Conservation (phyloP, 2,888 invertebrate genomes). For the Parnassius mnemosyne region DNA sequence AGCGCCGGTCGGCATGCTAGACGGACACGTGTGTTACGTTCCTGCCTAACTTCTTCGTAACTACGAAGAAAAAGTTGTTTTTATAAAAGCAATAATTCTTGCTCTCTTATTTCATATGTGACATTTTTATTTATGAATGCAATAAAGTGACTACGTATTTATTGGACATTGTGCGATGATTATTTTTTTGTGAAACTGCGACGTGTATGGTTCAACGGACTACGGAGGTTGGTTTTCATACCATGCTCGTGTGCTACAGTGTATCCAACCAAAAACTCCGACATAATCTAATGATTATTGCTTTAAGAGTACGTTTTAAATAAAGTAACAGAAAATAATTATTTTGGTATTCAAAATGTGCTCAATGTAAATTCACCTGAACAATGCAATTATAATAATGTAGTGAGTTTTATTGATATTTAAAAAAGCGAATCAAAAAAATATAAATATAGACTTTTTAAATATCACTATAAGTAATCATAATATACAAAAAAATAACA, state of each 20-base stretch:
- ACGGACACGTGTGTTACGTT: constrained; percentile 55
- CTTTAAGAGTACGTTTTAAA: too few relatives aligned
- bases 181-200: constrained; percentile 75
- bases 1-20: constrained; percentile 73
- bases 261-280: constrained; percentile 60
- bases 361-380: too few relatives aligned
- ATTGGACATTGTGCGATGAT: constrained; percentile 58
- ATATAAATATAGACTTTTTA: too few relatives aligned
- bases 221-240: constrained; percentile 73
- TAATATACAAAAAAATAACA: too few relatives aligned
- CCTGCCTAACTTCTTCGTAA: constrained; percentile 67
- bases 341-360: too few relatives aligned
- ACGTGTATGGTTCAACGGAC: constrained; percentile 81
- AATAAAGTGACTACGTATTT: constrained; percentile 56
- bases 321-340: too few relatives aligned
- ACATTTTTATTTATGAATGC: constrained; percentile 36
- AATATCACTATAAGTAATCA: too few relatives aligned
- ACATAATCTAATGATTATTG: constrained; percentile 32
- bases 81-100: constrained; percentile 41
- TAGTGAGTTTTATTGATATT: too few relatives aligned
- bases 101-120: constrained; percentile 39
- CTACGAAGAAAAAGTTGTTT: constrained; percentile 66
- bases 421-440: too few relatives aligned
- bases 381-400: too few relatives aligned
- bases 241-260: constrained; percentile 67